Conservation (phyloP, 2,888 invertebrate genomes). For the Priocnemis perturbator region DNA sequence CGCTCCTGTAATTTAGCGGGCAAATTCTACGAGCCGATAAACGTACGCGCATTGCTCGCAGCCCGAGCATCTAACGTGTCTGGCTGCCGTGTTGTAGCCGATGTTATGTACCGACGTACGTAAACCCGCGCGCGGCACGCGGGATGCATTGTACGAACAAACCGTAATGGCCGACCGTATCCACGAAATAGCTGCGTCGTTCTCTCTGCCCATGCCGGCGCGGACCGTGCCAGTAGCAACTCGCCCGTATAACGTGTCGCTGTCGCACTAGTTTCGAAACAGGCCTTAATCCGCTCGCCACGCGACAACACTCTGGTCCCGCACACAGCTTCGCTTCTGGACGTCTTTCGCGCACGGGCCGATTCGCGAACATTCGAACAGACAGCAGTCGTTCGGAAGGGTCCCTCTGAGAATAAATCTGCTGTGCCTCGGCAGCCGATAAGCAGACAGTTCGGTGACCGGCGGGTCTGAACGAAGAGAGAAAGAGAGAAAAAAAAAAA, state of each 20-base stretch:
- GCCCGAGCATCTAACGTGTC: constrained; percentile 33
- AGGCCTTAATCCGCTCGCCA: background rate
- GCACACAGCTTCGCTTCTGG: no score
- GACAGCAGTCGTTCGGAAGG: no score
- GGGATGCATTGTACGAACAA: constrained; percentile 1
- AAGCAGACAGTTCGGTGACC: no score
- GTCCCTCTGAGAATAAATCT: no score
- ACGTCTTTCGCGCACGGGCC: no score
- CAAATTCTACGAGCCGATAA: constrained; percentile 59
- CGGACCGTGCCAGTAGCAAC: background rate
- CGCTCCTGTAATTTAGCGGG: constrained; percentile 56
- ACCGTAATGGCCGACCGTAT: constrained; percentile 9
- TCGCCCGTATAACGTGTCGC: constrained; percentile 7
- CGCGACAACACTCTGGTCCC: no score
- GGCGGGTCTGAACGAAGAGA: no score
- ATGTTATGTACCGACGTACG: constrained; percentile 2
- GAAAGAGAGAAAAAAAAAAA: no score
- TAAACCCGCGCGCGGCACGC: constrained; percentile 1
- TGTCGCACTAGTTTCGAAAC: background rate
- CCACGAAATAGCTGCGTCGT: constrained; percentile 4
- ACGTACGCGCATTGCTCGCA: constrained; percentile 54
- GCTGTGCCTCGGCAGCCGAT: no score
- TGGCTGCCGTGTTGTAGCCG: constrained; percentile 4
- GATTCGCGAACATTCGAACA: no score
- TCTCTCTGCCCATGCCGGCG: background rate